Percentiles rank a stretch among this genome's conserved stretches.
These are phyloP conservation scores for Echinometra lucunter DNA, from an alignment of 53 echinoderm and acorn worm genomes.

Conservation along the genomic window DNA sequence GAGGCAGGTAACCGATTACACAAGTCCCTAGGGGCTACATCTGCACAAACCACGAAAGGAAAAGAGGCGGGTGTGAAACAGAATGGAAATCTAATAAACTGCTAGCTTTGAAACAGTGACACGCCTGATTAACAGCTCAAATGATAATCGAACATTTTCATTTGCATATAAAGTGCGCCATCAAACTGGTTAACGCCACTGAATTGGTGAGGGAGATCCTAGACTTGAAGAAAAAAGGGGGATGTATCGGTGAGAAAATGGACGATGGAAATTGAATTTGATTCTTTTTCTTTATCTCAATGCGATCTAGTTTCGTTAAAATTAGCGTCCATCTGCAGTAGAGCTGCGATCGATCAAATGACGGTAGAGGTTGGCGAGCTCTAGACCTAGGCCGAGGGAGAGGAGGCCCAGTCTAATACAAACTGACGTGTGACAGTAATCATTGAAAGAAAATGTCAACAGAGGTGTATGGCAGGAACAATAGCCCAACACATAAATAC, in stretches of 20 bases:
- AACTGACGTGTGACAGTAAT: constrained; percentile 67
- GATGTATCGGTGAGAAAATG: constrained; percentile 20
- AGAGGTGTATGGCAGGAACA: constrained; percentile 57
- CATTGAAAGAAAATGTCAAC: constrained; percentile 44
- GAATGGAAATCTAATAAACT: constrained; percentile 71
- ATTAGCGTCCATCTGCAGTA: constrained; percentile 54
- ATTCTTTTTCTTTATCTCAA: constrained; percentile 41
- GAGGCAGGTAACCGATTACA: constrained; percentile 66
- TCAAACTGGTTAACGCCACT: constrained; percentile 26
- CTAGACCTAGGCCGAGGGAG: not conserved
- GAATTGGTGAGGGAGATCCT: not conserved
- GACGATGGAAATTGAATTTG: constrained; percentile 65
- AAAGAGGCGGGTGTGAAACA: constrained; percentile 50
- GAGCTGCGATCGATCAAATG: constrained; percentile 38
- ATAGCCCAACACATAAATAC: constrained; percentile 57
- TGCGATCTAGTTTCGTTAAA: constrained; percentile 62
- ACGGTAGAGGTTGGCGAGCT: not conserved
- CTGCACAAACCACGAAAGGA: constrained; percentile 66
- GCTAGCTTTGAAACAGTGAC: constrained; percentile 69
- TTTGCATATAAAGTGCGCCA: constrained; percentile 61
- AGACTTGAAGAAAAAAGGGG: not conserved
- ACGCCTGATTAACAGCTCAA: constrained; percentile 69
- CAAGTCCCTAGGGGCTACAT: constrained; percentile 64
- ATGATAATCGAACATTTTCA: constrained; percentile 69
- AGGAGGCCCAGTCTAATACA: constrained; percentile 65